Percentiles rank a stretch among this genome's conserved stretches.
Evolutionary conservation across 2,888 invertebrate species (phyloP).

Genomic region (Cynaeus angustus): DNA sequence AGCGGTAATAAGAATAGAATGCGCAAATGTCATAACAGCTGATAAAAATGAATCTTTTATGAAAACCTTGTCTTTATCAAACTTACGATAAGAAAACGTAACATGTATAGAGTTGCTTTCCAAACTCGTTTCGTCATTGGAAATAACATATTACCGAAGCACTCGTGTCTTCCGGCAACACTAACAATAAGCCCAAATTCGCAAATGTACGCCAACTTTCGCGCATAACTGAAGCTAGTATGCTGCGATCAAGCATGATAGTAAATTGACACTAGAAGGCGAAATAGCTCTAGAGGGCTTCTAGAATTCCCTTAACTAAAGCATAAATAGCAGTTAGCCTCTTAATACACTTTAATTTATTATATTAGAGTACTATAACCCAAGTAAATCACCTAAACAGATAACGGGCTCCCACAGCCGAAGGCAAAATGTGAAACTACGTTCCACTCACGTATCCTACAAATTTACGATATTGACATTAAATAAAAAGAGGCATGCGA

Average conservation of each 20-base stretch:
- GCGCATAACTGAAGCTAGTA: neutral
- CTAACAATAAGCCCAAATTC: too few species aligned
- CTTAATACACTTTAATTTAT: constrained; percentile 56
- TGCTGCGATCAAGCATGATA: constrained; percentile 30
- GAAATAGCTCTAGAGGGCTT: constrained; percentile 20
- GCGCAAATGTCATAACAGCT: too few species aligned
- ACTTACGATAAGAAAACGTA: too few species aligned
- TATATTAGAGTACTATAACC: constrained; percentile 52
- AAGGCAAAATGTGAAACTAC: constrained; percentile 49
- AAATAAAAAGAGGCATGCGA: constrained; percentile 35
- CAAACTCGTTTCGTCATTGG: too few species aligned
- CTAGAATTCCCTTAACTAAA: constrained; percentile 45
- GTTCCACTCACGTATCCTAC: constrained; percentile 45
- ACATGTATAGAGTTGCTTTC: too few species aligned
- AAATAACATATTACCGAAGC: too few species aligned
- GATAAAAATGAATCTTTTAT: too few species aligned
- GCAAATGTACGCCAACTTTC: too few species aligned
- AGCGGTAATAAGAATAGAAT: too few species aligned
- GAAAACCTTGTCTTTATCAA: too few species aligned
- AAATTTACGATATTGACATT: constrained; percentile 53
- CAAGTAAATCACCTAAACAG: constrained; percentile 53
- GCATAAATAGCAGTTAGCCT: constrained; percentile 54
- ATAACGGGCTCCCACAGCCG: constrained; percentile 49
- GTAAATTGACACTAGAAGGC: constrained; percentile 30
- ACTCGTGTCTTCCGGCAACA: too few species aligned